Conservation (phyloP, 2,113 vertebrate species). For the Lonchura striata region DNA sequence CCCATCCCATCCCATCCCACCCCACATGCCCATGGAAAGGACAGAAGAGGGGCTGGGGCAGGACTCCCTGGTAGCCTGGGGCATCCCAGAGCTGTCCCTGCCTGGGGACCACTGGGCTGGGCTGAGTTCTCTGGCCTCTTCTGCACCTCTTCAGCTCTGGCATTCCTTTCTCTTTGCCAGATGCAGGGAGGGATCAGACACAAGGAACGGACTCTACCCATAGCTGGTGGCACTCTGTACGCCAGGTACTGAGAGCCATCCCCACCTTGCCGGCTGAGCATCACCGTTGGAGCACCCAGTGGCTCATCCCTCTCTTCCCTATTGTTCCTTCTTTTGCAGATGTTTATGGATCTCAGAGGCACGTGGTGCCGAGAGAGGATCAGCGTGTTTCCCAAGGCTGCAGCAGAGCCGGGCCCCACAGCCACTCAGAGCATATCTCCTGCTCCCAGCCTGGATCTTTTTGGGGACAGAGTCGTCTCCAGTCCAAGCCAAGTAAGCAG, state of each 20-base stretch:
- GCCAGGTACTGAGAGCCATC: not conserved
- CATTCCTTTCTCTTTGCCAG: not conserved
- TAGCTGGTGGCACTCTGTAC: not conserved
- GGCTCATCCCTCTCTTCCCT: not conserved
- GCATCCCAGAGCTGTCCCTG: not conserved
- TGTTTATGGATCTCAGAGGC: not conserved
- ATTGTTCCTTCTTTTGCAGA: not conserved
- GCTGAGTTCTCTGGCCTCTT: not conserved
- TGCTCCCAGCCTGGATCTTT: not conserved
- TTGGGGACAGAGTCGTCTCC: not conserved
- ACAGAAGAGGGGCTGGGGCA: too few relatives aligned
- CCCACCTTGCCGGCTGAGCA: not conserved
- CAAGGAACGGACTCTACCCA: not conserved
- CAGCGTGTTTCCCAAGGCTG: not conserved
- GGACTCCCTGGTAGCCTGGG: not conserved
- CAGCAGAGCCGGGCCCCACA: not conserved
- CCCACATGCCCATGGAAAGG: not conserved
- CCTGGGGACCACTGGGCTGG: not conserved
- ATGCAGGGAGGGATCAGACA: rapidly evolving
- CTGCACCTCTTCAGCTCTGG: not conserved
- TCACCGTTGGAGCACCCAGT: rapidly evolving
- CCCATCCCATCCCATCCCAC: not conserved
- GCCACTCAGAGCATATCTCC: not conserved
- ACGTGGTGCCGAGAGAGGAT: not conserved
- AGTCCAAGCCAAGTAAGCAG: not conserved